Base-by-base conservation (phyloP, 2,113 vertebrate genomes). In the Colinus virginianus region DNA sequence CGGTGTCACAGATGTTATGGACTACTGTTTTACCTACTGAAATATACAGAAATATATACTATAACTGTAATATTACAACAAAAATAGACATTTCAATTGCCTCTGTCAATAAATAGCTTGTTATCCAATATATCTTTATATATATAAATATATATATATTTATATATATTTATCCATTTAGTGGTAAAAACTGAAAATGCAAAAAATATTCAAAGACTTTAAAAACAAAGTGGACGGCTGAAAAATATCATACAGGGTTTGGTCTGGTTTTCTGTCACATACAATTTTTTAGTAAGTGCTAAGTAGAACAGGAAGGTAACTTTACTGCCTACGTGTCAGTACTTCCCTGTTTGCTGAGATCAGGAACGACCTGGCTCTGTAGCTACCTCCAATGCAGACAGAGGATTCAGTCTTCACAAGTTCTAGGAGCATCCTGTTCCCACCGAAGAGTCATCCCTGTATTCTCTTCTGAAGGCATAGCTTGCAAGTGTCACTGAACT, bases 41-140 rank as follows among this genome's bases (percentile, higher is more conserved):
- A 95, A 74, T 77, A 78, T 25, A 90, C 71, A 92, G 86, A 96
- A 95, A 91, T 56, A 84, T 72, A 80, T 23, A 53, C 51, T 86
- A 67, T 70, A 83, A 81, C 70, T 45, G 70, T 90, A 94, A 91
- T 72, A 91, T 94, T 96, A 77, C 56, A 40, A 85, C 49, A 96
- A 94, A 86, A 96, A 95, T 96, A 96, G n/a, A 89, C 34, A 81
- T 95, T 84, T 96, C 48, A 34, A 3, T 93, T 94, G 88, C 49
- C 64, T 93, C 70, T 92, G 81, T 48, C 84, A 96, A 96, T 96
- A 96, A 96, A 96, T 96, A 95, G 45, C 34, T 92, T 63, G 58
- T 90, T 92, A 94, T 53, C 70, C 91, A 93, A 90, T 92, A 95
- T 94, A 92, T 74, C 48, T 93, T 86, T 93, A 15, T n/a, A 51